Evolutionary conservation across 1,140 invertebrate species (phyloP).

Genomic region (Hycleus cichorii): DNA sequence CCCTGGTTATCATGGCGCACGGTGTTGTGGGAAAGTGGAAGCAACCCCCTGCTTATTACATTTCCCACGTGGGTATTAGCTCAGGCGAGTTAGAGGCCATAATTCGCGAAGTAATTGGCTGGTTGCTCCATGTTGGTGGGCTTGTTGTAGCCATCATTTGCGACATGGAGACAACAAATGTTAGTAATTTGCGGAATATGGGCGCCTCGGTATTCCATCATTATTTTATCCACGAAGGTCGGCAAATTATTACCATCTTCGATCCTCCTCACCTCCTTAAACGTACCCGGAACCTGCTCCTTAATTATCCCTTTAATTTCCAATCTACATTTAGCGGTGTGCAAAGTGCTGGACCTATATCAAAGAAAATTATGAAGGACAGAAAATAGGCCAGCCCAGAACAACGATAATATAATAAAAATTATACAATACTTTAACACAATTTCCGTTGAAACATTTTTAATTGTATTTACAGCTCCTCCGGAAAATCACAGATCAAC

Average conservation of each 20-base stretch:
- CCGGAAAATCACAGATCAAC: not conserved
- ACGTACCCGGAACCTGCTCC: not conserved
- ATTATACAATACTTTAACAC: no score
- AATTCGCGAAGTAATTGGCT: not conserved
- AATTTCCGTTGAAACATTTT: no score
- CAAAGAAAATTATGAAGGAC: not conserved
- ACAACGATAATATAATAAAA: not conserved
- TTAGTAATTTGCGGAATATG: not conserved
- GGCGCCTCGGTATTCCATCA: not conserved
- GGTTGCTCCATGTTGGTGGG: not conserved
- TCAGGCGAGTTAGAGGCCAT: not conserved
- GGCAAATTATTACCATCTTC: not conserved
- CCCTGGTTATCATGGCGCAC: conserved; percentile 6
- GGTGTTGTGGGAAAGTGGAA: conserved; percentile 2
- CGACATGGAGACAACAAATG: conserved; percentile 8
- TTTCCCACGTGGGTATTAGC: not conserved
- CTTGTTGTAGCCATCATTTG: conserved; percentile 7
- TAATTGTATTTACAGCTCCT: no score
- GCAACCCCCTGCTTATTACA: conserved; percentile 3
- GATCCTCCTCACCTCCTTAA: not conserved
- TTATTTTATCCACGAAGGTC: not conserved
- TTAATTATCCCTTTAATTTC: not conserved
- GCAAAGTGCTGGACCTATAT: not conserved
- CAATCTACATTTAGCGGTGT: not conserved
- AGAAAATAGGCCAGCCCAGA: not conserved